These are phyloP conservation scores for Plectrocnemia conspersa DNA, from an alignment of 1,140 invertebrate species.

Conservation along the genomic window DNA sequence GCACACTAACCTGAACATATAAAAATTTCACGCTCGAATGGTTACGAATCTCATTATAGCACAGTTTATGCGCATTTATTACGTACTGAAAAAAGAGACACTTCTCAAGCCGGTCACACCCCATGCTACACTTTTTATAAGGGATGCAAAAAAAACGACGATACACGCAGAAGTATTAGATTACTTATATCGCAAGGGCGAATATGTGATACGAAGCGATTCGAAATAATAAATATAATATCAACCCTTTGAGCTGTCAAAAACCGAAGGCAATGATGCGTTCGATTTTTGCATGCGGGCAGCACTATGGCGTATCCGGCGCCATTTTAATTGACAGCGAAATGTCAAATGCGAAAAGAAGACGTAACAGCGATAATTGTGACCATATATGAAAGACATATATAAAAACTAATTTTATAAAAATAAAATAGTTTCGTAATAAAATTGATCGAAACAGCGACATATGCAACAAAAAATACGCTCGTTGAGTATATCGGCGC, in stretches of 20 bases:
- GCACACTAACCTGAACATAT: constrained; percentile 21
- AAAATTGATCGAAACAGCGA: constrained; percentile 3
- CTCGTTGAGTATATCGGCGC: constrained; percentile 6
- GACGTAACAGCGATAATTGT: too few species aligned
- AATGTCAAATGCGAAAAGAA: too few species aligned
- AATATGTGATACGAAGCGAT: too few species aligned
- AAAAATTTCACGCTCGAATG: constrained; percentile 33
- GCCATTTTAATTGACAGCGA: too few species aligned
- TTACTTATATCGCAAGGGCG: constrained; percentile 1
- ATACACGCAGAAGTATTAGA: not conserved
- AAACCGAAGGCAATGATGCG: too few species aligned
- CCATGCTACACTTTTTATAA: constrained; percentile 1
- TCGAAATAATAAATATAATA: too few species aligned
- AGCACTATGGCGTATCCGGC: too few species aligned
- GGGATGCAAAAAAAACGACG: not conserved
- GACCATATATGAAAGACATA: too few species aligned
- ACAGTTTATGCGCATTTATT: constrained; percentile 20
- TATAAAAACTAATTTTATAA: too few species aligned
- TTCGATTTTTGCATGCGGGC: too few species aligned
- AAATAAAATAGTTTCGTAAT: too few species aligned
- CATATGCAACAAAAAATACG: constrained; percentile 10
- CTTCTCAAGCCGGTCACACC: not conserved
- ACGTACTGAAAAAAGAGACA: constrained; percentile 9
- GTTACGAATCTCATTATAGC: constrained; percentile 21
- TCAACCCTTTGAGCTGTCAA: too few species aligned